Conservation (phyloP, 2,113 vertebrate genomes). For the Zapornia atra region DNA sequence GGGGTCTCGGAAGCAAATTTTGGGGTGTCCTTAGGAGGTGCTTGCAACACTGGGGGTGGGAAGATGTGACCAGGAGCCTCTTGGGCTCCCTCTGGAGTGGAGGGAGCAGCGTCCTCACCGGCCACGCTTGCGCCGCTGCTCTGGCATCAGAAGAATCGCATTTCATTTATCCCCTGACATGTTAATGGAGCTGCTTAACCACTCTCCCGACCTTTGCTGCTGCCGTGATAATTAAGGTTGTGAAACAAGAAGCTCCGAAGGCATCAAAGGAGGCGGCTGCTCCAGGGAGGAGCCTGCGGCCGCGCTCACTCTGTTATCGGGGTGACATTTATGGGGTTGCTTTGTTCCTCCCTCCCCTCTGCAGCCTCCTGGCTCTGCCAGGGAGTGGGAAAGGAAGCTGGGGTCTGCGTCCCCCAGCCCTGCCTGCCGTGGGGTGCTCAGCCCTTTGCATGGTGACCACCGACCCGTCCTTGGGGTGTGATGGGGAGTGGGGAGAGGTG, state of each 20-base stretch:
- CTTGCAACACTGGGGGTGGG: background rate
- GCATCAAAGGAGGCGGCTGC: conserved; percentile 52
- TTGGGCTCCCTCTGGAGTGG: background rate
- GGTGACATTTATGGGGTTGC: background rate
- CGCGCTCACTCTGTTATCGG: background rate
- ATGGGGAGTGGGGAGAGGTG: background rate
- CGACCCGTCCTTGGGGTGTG: no score
- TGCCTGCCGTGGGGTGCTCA: background rate
- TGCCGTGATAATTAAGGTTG: conserved; percentile 61
- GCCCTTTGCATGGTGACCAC: background rate
- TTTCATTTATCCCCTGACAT: conserved; percentile 60
- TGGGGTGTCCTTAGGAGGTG: background rate
- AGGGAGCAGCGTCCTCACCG: background rate
- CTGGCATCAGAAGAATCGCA: conserved; percentile 13
- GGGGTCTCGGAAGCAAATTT: background rate
- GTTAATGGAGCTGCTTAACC: conserved; percentile 63
- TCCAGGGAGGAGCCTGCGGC: background rate
- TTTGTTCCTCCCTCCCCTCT: background rate
- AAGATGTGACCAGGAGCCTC: fast-evolving
- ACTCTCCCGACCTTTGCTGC: conserved; percentile 57
- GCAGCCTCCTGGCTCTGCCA: background rate
- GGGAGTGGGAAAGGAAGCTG: background rate
- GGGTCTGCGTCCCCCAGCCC: fast-evolving
- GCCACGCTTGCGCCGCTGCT: background rate
- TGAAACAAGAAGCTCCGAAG: conserved; percentile 65